Base-by-base conservation (phyloP, 2,113 vertebrate species). In the Argyrosomus japonicus region DNA sequence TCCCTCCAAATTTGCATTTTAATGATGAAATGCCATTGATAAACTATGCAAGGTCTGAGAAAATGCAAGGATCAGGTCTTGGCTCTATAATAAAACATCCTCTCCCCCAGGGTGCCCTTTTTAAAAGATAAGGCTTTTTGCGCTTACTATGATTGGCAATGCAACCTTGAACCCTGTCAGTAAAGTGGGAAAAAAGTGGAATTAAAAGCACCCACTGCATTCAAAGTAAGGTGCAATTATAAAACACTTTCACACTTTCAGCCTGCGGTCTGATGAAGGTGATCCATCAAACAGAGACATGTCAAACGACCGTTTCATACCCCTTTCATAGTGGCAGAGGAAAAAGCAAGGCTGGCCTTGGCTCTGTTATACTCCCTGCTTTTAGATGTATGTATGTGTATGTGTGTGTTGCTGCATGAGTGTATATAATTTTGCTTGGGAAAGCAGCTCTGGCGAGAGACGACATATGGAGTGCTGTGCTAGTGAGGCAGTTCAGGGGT, bases 271-370 rank as follows among this genome's bases (percentile, higher is more conserved):
- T 81, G 89, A 88, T 87, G 81, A 85, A 90, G 81, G 84, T 76
- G 79, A 89, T 92, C 80, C 87, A 90, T 91, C 90, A 90, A 83
- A 84, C 60, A n/a, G 69, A 76, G 87, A 81, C 71, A 36, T 2
- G 69, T 84, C 70, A 73, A 86, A 89, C 51, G 25, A 43, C 27
- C 32, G 1, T 83, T 90, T 86, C 53, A 86, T 81, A 72, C 71
- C 48, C 25, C 71, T 74, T 88, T 82, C 77, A 83, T 73, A 27
- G 82, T n/a, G 65, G 63, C 68, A 48, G 58, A 68, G 70, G 67
- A 79, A 88, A 81, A 90, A 75, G 36, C 7, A 23, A 77, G 67
- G 40, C 74, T 54, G 62, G 81, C 83, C 69, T 88, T 79, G 60
- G 68, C 56, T 25, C 54, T 4, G n/a, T 58, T 78, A 64, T 76